Evolutionary conservation across 2,113 vertebrate genomes (phyloP).

Genomic region (Brienomyrus longianalis): DNA sequence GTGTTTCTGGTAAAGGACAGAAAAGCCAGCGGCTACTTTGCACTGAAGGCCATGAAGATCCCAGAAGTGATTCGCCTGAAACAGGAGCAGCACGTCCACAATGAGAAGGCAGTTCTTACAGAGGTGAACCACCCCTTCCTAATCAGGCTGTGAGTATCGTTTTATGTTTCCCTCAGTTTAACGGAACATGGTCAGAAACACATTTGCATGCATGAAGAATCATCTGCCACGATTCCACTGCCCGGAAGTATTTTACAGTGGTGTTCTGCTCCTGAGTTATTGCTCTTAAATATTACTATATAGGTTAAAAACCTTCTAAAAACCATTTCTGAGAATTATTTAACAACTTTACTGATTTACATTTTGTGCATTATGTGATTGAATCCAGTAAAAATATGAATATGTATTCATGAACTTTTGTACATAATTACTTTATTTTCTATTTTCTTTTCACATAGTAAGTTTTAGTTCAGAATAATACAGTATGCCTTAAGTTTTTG

Average conservation of each 20-base stretch:
- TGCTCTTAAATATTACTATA: not conserved
- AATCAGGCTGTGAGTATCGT: conserved; percentile 77
- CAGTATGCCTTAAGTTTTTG: not conserved
- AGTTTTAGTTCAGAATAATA: not conserved
- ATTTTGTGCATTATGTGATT: not conserved
- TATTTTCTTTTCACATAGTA: not conserved
- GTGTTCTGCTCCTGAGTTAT: not conserved
- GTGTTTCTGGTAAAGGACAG: conserved; percentile 88
- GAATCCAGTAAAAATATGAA: not conserved
- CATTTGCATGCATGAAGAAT: not conserved
- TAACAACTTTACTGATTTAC: not conserved
- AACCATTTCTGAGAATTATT: not conserved
- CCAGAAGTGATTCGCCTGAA: conserved; percentile 87
- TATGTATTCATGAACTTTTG: conserved; percentile 1
- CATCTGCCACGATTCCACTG: not conserved
- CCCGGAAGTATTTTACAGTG: not conserved
- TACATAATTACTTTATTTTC: not conserved
- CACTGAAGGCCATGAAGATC: conserved; percentile 95
- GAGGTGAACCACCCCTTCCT: conserved; percentile 88
- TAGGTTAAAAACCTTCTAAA: not conserved
- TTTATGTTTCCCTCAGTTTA: not conserved
- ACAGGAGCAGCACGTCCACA: conserved; percentile 93
- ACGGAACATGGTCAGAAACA: not conserved
- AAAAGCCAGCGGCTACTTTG: conserved; percentile 67
- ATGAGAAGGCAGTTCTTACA: conserved; percentile 87